Evolutionary conservation across 2,888 invertebrate species (phyloP).

Genomic region (Agrotis segetum): DNA sequence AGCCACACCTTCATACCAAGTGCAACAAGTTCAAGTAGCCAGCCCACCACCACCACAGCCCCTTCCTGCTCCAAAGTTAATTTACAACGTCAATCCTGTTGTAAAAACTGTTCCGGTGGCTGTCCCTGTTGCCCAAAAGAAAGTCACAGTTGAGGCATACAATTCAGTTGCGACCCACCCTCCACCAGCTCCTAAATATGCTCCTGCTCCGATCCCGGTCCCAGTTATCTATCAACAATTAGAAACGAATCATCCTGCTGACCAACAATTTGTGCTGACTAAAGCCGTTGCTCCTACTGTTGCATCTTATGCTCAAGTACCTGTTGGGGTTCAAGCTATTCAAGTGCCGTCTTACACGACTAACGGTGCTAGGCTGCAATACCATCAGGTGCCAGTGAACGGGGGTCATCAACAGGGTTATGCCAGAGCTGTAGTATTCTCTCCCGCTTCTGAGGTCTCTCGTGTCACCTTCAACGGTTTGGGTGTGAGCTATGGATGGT

Average conservation of each 20-base stretch:
- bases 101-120: conserved; percentile 8
- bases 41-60: conserved; percentile 7
- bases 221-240: conserved; percentile 44
- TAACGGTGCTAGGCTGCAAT: conserved; percentile 19
- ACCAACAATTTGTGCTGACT: conserved; percentile 20
- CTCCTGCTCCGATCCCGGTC: conserved; percentile 44
- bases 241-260: conserved; percentile 2
- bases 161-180: conserved; percentile 43
- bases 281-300: conserved; percentile 4
- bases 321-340: conserved; percentile 15
- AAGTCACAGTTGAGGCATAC: conserved; percentile 37
- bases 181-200: conserved; percentile 45
- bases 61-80: conserved; percentile 5
- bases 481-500: conserved; percentile 79
- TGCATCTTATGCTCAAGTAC: conserved; percentile 16
- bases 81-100: conserved; percentile 25
- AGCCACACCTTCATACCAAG: conserved; percentile 11
- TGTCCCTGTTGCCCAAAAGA: conserved; percentile 24
- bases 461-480: conserved; percentile 91
- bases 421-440: conserved; percentile 54
- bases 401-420: conserved; percentile 32
- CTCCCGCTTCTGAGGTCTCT: conserved; percentile 81
- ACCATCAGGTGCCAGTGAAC: conserved; percentile 29
- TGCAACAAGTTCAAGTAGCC: conserved; percentile 21
- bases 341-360: conserved; percentile 11